These are phyloP conservation scores for Orgyia antiqua DNA, from an alignment of 2,888 invertebrate genomes.

Conservation along the genomic window DNA sequence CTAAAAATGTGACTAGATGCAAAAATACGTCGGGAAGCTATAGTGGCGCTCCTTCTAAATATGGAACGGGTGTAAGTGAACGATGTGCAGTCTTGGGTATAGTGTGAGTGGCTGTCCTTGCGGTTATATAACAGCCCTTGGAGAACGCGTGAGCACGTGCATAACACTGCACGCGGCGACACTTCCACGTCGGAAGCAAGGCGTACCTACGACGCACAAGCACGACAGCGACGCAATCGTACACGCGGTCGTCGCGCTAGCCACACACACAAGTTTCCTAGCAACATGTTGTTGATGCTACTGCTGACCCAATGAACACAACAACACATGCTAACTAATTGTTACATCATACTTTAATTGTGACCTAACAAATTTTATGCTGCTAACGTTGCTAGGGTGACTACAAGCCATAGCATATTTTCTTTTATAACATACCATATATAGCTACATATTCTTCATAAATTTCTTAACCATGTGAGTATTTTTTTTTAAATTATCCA, in stretches of 20 bases:
- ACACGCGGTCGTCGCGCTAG: slow-evolving; percentile 46
- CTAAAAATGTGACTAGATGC: slow-evolving; percentile 72
- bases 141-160: slow-evolving; percentile 54
- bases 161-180: slow-evolving; percentile 54
- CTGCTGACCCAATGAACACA: slow-evolving; percentile 70
- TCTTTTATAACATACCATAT: slow-evolving; percentile 22
- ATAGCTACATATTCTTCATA: no score
- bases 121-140: slow-evolving; percentile 67
- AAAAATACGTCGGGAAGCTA: slow-evolving; percentile 57
- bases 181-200: slow-evolving; percentile 61
- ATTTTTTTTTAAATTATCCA: no score
- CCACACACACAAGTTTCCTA: slow-evolving; percentile 66
- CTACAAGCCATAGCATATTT: slow-evolving; percentile 44
- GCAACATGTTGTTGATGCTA: slow-evolving; percentile 75
- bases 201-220: slow-evolving; percentile 40
- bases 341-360: slow-evolving; percentile 65
- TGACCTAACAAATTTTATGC: slow-evolving; percentile 36
- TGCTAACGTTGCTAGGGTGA: slow-evolving; percentile 54
- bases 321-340: slow-evolving; percentile 66
- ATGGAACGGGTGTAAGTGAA: slow-evolving; percentile 65
- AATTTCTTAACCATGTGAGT: no score
- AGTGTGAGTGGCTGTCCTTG: slow-evolving; percentile 43
- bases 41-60: slow-evolving; percentile 71
- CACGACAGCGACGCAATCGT: slow-evolving; percentile 44
- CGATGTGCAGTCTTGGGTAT: slow-evolving; percentile 44